phyloP scores from a whole-genome alignment of 2,888 invertebrate species.

The Margaritifera margaritifera region DNA sequence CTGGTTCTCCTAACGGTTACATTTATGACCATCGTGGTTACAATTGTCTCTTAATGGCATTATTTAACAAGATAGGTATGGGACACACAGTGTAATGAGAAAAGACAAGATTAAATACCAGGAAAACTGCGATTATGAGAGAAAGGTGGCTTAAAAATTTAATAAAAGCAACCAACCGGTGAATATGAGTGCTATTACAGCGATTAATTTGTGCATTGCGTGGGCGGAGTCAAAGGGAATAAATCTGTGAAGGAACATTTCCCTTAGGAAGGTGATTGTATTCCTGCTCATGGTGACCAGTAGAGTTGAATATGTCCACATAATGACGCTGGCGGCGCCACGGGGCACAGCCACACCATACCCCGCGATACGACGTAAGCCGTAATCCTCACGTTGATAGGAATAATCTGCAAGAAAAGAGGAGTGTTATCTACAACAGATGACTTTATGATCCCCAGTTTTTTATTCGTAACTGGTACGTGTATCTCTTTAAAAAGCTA shows the following conservation, averaged over 20 bases:
- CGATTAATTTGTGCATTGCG: constrained; percentile 78
- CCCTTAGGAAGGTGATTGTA: constrained; percentile 77
- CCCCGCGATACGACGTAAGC: constrained; percentile 78
- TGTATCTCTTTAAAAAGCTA: too few species aligned
- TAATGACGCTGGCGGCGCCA: constrained; percentile 79
- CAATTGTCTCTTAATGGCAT: too few species aligned
- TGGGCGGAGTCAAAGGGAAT: constrained; percentile 78
- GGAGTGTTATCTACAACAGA: too few species aligned
- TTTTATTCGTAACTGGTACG: too few species aligned
- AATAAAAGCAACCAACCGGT: constrained; percentile 72
- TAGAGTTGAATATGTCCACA: constrained; percentile 78
- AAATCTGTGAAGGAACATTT: constrained; percentile 76
- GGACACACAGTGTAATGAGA: too few species aligned
- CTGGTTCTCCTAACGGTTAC: too few species aligned
- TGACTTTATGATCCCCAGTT: too few species aligned
- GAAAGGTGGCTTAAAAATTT: too few species aligned
- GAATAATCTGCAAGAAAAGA: constrained; percentile 74
- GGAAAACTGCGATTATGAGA: too few species aligned
- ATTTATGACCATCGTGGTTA: too few species aligned
- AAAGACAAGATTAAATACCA: too few species aligned
- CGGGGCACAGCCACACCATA: constrained; percentile 78
- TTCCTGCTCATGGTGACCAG: constrained; percentile 79
- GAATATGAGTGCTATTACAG: constrained; percentile 76
- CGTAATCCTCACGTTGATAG: constrained; percentile 77
- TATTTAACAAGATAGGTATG: too few species aligned